Evolutionary conservation across 2,888 invertebrate genomes (phyloP), one percentile per base, ranked within the genome.

Genomic region (Cybosia mesomella): DNA sequence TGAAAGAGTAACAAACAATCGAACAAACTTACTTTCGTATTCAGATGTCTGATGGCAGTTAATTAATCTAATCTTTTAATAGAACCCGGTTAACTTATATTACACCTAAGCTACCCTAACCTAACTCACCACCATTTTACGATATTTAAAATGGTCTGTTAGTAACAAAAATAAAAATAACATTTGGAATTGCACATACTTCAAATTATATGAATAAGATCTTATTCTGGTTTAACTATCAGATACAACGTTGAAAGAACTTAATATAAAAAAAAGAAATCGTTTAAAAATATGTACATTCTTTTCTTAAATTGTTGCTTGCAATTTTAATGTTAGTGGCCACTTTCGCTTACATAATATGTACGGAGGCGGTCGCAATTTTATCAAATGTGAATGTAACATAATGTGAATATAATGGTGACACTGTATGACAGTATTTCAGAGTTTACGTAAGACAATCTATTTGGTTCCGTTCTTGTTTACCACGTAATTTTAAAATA

Each of bases 341-440:
- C 53, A 72, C 68, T 80, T 79, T 71, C 66, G 54, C 60, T 81
- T 81, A 68, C 64, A 68, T 73, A 70, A 81, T 64, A 43, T 34
- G 65, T 34, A 73, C 58, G 53, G 64, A 63, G 70, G 67, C 69
- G 68, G 58, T 68, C 24, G 66, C 72, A 68, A 71, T 72, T 78
- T 68, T 66, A 53, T 21, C 59, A 73, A 70, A 72, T 59, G 65
- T 43, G 67, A 68, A 24, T 63, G 67, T 72, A 80, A 73, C 67
- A 43, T 80, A 80, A 81, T 80, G 82, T 68, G 73, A 73, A 73
- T 72, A 72, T 81, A 80, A 80, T 79, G 66, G 62, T 66, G 75
- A 70, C 82, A 72, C 71, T 79, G 66, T 80, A 61, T 64, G 73
- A 66, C 72, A 71, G 58, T 70, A 70, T 60, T 55, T 59, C 59